phyloP scores from a whole-genome alignment of 2,113 vertebrate genomes.

The Gnathonemus echidnorhynchus region DNA sequence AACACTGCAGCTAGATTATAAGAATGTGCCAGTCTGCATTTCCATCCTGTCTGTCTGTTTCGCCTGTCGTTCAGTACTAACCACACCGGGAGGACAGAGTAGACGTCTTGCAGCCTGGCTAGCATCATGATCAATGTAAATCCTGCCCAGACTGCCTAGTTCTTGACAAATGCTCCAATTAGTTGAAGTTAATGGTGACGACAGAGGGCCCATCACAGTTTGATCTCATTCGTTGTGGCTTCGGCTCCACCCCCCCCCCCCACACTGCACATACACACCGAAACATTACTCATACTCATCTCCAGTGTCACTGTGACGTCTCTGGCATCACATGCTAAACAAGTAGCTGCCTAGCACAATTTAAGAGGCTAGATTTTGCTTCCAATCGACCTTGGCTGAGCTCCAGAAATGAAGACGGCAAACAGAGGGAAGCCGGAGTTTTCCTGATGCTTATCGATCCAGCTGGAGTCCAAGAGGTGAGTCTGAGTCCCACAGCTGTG shows the following conservation, averaged over 20 bases:
- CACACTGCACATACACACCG: background rate
- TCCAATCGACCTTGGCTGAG: background rate
- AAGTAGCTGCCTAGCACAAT: constrained; percentile 39
- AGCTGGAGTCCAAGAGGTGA: background rate
- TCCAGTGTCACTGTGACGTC: background rate
- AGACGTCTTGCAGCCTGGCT: constrained; percentile 24
- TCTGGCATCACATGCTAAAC: constrained; percentile 15
- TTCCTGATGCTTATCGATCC: background rate
- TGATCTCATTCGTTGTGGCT: constrained; percentile 45
- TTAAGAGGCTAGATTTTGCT: background rate
- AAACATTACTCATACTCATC: background rate
- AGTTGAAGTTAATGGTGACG: constrained; percentile 43
- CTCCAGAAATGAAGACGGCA: background rate
- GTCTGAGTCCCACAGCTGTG: background rate
- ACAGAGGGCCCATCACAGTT: constrained; percentile 48
- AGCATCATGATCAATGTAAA: background rate
- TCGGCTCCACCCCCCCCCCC: constrained; percentile 16
- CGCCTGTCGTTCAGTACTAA: background rate
- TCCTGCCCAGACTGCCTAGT: constrained; percentile 40
- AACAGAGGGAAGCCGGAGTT: background rate
- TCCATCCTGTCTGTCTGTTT: background rate
- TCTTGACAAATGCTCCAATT: constrained; percentile 42
- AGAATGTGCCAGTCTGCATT: background rate
- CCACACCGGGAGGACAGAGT: background rate
- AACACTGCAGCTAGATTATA: background rate